Percentiles rank a stretch among this genome's conserved stretches.
These are phyloP conservation scores for Lycaon pictus DNA, from an alignment of 2,113 vertebrate species.

Conservation along the genomic window DNA sequence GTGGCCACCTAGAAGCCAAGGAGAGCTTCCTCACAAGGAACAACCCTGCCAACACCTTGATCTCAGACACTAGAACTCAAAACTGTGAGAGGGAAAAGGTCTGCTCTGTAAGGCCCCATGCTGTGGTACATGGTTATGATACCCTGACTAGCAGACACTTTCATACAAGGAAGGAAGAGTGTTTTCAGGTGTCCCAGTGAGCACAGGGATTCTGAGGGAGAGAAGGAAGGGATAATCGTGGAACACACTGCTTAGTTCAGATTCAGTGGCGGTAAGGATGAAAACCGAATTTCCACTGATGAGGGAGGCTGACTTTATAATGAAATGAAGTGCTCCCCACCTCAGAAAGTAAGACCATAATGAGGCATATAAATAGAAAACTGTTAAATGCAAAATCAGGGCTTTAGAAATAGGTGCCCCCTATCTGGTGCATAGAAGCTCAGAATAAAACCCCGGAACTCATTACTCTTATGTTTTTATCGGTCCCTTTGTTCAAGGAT, in stretches of 20 bases:
- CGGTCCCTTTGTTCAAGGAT: neutral
- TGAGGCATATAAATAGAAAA: neutral
- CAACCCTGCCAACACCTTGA: neutral
- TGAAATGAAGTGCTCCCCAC: neutral
- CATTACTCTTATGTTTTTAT: neutral
- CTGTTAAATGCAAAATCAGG: neutral
- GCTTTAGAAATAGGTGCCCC: neutral
- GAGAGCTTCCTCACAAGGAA: neutral
- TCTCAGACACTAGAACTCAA: neutral
- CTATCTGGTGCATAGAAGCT: neutral
- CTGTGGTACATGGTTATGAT: neutral
- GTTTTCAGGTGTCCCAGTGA: neutral
- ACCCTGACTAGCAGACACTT: neutral
- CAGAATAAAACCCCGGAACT: neutral
- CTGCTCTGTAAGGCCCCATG: neutral
- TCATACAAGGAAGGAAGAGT: neutral
- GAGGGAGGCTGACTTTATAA: neutral
- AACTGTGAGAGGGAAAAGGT: neutral
- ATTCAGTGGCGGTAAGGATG: neutral
- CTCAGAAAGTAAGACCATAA: neutral
- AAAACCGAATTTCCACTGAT: neutral
- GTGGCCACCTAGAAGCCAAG: neutral
- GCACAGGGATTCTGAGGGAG: neutral
- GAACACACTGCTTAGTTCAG: neutral
- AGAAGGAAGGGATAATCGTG: neutral